Conservation (phyloP, 2,797 vertebrate species). For the Pipistrellus kuhlii region DNA sequence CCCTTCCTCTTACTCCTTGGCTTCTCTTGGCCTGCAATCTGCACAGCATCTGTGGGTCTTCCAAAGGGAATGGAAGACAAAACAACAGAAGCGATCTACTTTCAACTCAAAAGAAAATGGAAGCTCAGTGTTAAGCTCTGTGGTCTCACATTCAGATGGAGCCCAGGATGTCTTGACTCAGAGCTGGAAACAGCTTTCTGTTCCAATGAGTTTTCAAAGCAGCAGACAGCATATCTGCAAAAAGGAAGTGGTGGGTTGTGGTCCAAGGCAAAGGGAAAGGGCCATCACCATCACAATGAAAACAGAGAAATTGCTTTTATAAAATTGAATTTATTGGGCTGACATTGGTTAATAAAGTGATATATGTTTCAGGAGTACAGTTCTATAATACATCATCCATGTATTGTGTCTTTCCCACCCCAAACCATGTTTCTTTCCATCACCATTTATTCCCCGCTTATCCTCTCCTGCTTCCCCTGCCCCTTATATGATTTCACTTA, state of each 20-base stretch:
- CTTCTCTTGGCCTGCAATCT: not conserved
- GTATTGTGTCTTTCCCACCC: not conserved
- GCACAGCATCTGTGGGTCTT: not conserved
- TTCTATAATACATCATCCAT: not conserved
- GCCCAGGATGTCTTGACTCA: not conserved
- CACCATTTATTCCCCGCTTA: not conserved
- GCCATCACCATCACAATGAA: not conserved
- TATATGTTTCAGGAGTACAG: not conserved
- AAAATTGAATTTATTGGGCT: not conserved
- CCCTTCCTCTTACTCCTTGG: not conserved
- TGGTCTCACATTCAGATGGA: not conserved
- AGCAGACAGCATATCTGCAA: not conserved
- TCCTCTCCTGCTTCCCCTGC: not conserved
- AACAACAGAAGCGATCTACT: not conserved
- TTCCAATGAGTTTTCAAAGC: not conserved
- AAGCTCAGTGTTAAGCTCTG: not conserved
- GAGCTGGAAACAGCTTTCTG: not conserved
- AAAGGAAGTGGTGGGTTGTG: not conserved
- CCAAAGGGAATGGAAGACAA: not conserved
- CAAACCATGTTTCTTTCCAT: not conserved
- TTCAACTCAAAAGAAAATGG: not conserved
- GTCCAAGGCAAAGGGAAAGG: not conserved
- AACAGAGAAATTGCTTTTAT: not conserved
- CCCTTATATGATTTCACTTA: not conserved
- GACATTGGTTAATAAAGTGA: not conserved